Evolutionary conservation across 2,113 vertebrate genomes (phyloP), one percentile per base, ranked within the genome.

Genomic region (Mesitornis unicolor): DNA sequence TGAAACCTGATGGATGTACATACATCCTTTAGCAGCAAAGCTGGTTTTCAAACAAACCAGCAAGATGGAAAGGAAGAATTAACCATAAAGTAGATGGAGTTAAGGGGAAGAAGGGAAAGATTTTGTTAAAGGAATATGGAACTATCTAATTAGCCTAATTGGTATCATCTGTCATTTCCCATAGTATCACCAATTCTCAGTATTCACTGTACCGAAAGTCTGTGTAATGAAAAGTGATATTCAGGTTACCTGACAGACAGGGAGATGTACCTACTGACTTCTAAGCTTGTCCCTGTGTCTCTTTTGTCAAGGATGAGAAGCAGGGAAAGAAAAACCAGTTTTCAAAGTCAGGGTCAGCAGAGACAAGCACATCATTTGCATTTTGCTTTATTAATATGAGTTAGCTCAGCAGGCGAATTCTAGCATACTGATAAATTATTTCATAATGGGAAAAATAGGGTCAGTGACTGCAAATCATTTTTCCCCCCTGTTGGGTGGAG

Each of bases 271-370:
- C 74, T 87, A 84, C 83, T 94, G 87, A 65, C 83, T 95, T 91
- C 88, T 90, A 92, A 94, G 84, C 63, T 93, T 51, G n/a, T 1
- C 10, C 28, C 67, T 68, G 8, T 3, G 6, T 89, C 53, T 80
- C 65, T 81, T 74, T 86, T 83, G 82, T 92, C 67, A 64, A 68
- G 61, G 75, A 74, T 63, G 47, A 93, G 74, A 91, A 83, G 31
- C 42, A 83, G 28, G 50, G 79, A 95, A 94, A 87, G 61, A 56
- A 97, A 96, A 84, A 68, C 1, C 69, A 53, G 36, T 84, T 96
- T 94, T 94, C 61, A 71, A 93, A 95, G 70, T 69, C 11, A 5
- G 76, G 80, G 90, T 91, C 90, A 97, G 75, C 67, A 90, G 51
- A 90, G 50, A 65, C 28, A 54, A 76, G 78, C 38, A 50, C 38